A percentile compares a stretch with the other conserved stretches of the same genome.
Conservation (phyloP, 2,797 vertebrate genomes). For the Hippoglossus hippoglossus region DNA sequence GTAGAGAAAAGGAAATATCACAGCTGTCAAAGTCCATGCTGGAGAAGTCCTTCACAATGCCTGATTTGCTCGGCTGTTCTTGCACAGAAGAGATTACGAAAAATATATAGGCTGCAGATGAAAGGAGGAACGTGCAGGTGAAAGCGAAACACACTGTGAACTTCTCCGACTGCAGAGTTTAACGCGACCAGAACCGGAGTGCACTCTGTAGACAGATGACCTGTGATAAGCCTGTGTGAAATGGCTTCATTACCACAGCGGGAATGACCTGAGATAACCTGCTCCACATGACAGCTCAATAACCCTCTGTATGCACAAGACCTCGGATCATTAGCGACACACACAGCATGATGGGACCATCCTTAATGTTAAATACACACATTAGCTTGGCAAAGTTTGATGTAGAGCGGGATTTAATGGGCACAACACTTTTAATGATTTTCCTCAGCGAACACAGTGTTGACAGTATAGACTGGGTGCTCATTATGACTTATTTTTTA, state of each 20-base stretch:
- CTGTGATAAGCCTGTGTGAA: slow-evolving; percentile 25
- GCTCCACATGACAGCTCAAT: slow-evolving; percentile 17
- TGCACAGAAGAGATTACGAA: slow-evolving; percentile 26
- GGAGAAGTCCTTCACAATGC: slow-evolving; percentile 31
- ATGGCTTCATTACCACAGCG: slow-evolving; percentile 7
- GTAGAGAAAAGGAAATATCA: slow-evolving; percentile 39
- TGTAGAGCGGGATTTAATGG: slow-evolving; percentile 30
- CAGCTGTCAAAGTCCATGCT: slow-evolving; percentile 28
- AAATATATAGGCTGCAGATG: slow-evolving; percentile 23
- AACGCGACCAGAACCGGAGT: no score
- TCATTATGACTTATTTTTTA: slow-evolving; percentile 29
- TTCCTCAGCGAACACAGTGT: slow-evolving; percentile 8
- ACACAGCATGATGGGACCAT: slow-evolving; percentile 2
- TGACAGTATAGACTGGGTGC: slow-evolving; percentile 28
- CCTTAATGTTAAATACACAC: slow-evolving; percentile 26
- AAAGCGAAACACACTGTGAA: slow-evolving; percentile 6
- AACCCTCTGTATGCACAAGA: slow-evolving; percentile 11
- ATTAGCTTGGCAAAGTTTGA: slow-evolving; percentile 24
- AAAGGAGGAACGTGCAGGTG: slow-evolving; percentile 16
- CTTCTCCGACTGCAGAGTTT: background rate
- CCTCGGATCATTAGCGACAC: slow-evolving; percentile 23
- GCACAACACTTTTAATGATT: slow-evolving; percentile 40
- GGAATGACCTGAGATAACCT: slow-evolving; percentile 17
- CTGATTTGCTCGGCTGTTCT: slow-evolving; percentile 38
- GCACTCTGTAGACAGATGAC: no score